Evolutionary conservation across 2,888 invertebrate genomes (phyloP).

Genomic region (Microctonus hyperodae): DNA sequence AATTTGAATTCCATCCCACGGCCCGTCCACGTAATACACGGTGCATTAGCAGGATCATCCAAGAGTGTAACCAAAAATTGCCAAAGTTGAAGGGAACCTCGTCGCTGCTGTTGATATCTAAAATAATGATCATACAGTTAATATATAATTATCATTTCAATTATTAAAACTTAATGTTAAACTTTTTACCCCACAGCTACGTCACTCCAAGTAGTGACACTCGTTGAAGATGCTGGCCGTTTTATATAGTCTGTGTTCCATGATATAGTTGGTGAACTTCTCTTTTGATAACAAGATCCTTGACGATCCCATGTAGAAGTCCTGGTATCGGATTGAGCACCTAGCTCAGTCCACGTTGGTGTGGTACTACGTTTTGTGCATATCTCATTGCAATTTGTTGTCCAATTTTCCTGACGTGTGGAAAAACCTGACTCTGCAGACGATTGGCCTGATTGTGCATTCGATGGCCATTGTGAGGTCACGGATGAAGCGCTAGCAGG

Average conservation of each 20-base stretch:
- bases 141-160: background rate
- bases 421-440: conserved; percentile 39
- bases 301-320: conserved; percentile 56
- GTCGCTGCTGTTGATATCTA: conserved; percentile 66
- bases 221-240: conserved; percentile 48
- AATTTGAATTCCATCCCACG: conserved; percentile 95
- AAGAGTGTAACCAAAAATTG: conserved; percentile 89
- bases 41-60: conserved; percentile 75
- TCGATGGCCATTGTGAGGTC: conserved; percentile 47
- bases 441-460: conserved; percentile 37
- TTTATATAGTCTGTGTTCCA: conserved; percentile 55
- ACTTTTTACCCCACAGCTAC: conserved; percentile 48
- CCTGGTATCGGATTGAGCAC: conserved; percentile 49
- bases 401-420: conserved; percentile 50
- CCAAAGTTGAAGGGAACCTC: conserved; percentile 92
- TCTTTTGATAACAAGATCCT: conserved; percentile 48
- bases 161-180: background rate
- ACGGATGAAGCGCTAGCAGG: conserved; percentile 53
- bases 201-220: conserved; percentile 52
- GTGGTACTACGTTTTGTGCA: conserved; percentile 51
- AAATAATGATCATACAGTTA: background rate
- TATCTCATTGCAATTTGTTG: conserved; percentile 30
- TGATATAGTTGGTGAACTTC: conserved; percentile 47
- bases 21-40: conserved; percentile 94
- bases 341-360: conserved; percentile 57